Base-by-base conservation (phyloP, 2,113 vertebrate species). In the Archocentrus centrarchus region DNA sequence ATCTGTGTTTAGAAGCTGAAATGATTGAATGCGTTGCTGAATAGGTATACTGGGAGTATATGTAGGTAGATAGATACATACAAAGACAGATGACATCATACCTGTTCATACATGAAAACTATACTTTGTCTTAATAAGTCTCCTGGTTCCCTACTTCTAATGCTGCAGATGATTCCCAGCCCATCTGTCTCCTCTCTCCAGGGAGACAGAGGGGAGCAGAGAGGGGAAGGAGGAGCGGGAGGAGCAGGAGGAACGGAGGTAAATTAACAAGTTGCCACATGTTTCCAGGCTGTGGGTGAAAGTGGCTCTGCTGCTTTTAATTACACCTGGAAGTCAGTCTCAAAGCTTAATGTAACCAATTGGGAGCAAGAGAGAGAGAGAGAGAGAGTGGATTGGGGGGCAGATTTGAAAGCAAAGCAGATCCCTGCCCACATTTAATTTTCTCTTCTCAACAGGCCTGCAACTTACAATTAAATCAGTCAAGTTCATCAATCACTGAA, bases 181-280 rank as follows among this genome's bases (percentile, higher is more conserved):
- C 88, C 92, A 93, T 91, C 90, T 94, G 92, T 82, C 73, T 83
- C 20, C 37, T 81, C 76, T 91, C 91, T 87, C 14, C 62, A 35
- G 90, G 84, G 91, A 83, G 39, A n/a, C 2, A 6, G 20, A 2
- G 55, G 53, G 4, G 11, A 63, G 61, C 24, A 70, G 39, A 50
- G 37, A 1, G 35, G 27, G 8, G 63, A 27, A n/a, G 47, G 60
- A 35, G 59, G 55, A 58, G 75, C 6, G 59, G 39, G 35, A 59
- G 59, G 55, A 58, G 75, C 7, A 63, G 39, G 35, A 59, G 59
- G 47, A 75, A 7, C 0, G 27, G 68, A 57, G 84, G 85, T 80
- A 79, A 88, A 92, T 92, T 90, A 93, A 94, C 93, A 91, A 92
- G 93, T 94, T 90, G 88, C 93, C 92, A 93, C 93, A 94, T 94